Evolutionary conservation across 2,888 invertebrate genomes (phyloP).

Genomic region (Athripsodes cinereus): DNA sequence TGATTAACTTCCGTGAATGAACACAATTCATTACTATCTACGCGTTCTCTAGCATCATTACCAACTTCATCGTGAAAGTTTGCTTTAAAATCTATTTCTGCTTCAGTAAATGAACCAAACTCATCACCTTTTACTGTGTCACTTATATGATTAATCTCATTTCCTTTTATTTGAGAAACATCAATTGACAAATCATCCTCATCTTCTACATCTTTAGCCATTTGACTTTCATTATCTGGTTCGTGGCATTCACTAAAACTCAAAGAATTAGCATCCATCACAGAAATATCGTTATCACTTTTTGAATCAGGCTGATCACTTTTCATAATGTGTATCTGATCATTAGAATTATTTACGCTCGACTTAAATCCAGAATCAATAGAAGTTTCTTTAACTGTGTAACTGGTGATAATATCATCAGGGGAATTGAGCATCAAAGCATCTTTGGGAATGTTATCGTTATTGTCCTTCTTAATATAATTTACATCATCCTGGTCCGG

Average conservation of each 20-base stretch:
- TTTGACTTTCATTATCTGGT: background rate
- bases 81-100: background rate
- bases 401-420: background rate
- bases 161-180: background rate
- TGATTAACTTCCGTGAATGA: background rate
- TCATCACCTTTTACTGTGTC: no score
- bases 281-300: conserved; percentile 2
- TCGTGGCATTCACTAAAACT: conserved; percentile 5
- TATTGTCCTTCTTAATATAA: background rate
- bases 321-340: background rate
- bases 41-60: background rate
- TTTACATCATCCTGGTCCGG: background rate
- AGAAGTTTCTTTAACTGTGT: background rate
- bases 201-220: background rate
- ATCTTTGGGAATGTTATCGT: background rate
- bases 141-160: no score
- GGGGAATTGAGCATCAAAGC: background rate
- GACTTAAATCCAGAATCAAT: background rate
- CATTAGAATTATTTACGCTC: background rate
- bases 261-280: background rate
- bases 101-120: no score
- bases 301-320: background rate
- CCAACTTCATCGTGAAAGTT: background rate
- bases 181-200: background rate
- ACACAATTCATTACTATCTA: background rate